Percentiles rank a stretch among this genome's conserved stretches.
Conservation (phyloP, 2,888 invertebrate species). For the Sycophila texana region DNA sequence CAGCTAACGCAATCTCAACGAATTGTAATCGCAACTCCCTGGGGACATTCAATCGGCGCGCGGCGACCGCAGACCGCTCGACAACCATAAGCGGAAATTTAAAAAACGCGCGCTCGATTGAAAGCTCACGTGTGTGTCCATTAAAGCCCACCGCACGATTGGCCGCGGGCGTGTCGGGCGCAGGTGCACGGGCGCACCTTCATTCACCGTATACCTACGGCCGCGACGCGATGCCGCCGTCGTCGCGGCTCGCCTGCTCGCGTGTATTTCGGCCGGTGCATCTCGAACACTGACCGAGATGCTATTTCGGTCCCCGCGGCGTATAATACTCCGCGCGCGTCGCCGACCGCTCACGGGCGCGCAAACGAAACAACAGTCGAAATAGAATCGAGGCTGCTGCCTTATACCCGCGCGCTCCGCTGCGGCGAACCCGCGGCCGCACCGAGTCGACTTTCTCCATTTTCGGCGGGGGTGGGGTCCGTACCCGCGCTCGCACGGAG, state of each 20-base stretch:
- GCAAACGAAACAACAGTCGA: conserved; percentile 52
- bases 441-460: conserved; percentile 8
- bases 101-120: no score
- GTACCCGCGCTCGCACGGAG: background rate
- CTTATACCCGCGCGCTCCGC: background rate
- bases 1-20: no score
- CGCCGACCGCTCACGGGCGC: conserved; percentile 22
- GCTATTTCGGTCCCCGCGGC: conserved; percentile 44
- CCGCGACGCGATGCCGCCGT: conserved; percentile 8
- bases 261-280: conserved; percentile 28
- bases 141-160: background rate
- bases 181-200: background rate
- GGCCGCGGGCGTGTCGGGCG: no score
- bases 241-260: background rate
- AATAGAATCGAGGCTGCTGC: conserved; percentile 55
- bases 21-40: no score
- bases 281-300: conserved; percentile 55
- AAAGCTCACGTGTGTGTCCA: no score
- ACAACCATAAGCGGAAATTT: no score
- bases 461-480: conserved; percentile 2
- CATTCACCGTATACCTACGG: conserved; percentile 31
- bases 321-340: conserved; percentile 16
- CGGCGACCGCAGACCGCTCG: no score
- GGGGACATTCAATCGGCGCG: no score
- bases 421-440: background rate